Conservation (phyloP, 2,113 vertebrate species). For the Mustelus asterias region DNA sequence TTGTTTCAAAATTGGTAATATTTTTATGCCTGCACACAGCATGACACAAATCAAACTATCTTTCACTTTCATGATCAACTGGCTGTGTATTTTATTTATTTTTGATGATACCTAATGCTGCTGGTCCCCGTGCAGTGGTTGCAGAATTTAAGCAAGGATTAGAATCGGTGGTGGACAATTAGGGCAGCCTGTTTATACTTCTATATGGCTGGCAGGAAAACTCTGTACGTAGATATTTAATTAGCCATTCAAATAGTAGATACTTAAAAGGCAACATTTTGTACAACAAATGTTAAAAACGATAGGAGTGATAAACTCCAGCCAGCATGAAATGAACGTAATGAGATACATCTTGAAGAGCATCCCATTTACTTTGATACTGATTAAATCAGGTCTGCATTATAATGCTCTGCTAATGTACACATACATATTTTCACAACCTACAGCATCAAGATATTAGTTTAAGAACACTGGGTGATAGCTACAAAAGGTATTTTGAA, state of each 20-base stretch:
- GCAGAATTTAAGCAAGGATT: neutral
- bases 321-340: neutral
- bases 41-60: neutral
- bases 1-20: no score
- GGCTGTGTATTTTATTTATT: neutral
- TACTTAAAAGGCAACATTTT: neutral
- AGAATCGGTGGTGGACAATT: neutral
- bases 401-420: neutral
- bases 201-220: neutral
- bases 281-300: neutral
- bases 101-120: neutral
- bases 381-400: neutral
- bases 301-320: neutral
- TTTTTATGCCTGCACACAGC: no score
- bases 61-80: neutral
- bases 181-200: neutral
- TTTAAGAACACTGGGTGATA: neutral
- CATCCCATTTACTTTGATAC: neutral
- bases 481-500: neutral
- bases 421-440: neutral
- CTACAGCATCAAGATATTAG: no score
- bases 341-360: neutral
- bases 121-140: neutral
- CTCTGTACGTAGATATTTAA: neutral
- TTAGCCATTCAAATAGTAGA: neutral